Evolutionary conservation across 2,888 invertebrate genomes (phyloP).

Genomic region (Nasonia oneida): DNA sequence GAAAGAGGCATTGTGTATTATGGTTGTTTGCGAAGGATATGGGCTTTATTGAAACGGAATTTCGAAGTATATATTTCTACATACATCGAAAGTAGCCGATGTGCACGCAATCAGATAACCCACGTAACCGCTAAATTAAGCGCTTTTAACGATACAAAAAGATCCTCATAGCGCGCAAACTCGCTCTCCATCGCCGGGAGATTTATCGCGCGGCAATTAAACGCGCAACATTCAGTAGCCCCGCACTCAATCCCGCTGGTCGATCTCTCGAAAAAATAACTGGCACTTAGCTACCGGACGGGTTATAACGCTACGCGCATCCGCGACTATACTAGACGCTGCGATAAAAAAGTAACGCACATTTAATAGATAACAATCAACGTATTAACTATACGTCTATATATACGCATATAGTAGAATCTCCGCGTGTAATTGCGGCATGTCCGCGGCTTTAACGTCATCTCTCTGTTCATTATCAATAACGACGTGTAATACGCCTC

Average conservation of each 20-base stretch:
- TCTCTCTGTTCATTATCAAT: constrained; percentile 53
- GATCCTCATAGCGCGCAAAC: too few relatives aligned
- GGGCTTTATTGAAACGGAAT: too few relatives aligned
- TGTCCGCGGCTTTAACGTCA: constrained; percentile 3
- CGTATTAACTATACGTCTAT: constrained; percentile 23
- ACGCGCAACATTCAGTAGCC: not conserved
- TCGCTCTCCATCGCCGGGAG: too few relatives aligned
- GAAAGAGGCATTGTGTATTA: not conserved
- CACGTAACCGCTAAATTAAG: too few relatives aligned
- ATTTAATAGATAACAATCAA: constrained; percentile 55
- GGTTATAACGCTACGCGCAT: not conserved
- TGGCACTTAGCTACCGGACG: not conserved
- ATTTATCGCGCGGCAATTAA: too few relatives aligned
- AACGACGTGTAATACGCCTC: constrained; percentile 48
- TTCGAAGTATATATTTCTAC: too few relatives aligned
- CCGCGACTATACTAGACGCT: not conserved
- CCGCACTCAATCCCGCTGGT: not conserved
- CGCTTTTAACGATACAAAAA: too few relatives aligned
- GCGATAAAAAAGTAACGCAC: constrained; percentile 17
- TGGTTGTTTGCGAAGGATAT: not conserved
- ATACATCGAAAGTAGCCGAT: too few relatives aligned
- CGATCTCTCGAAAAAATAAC: not conserved
- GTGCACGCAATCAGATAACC: too few relatives aligned
- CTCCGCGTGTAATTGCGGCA: constrained; percentile 42
- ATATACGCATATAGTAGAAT: not conserved